A percentile compares a stretch with the other conserved stretches of the same genome.
Conservation (phyloP, 2,888 invertebrate genomes). For the Ophion obscuratus region DNA sequence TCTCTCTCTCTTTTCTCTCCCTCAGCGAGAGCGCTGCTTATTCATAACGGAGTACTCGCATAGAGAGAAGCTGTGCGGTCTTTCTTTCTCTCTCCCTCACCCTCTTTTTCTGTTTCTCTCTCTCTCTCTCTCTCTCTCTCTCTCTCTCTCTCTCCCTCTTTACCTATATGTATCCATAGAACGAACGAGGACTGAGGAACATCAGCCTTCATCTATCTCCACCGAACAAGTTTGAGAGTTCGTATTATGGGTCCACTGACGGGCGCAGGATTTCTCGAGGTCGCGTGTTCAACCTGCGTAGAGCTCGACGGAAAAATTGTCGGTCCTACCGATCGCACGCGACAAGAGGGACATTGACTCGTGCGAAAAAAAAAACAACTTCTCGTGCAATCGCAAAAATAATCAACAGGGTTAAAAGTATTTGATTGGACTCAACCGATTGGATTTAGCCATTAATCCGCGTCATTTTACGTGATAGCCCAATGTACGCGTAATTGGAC, state of each 20-base stretch:
- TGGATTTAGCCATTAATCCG: no score
- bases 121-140: no score
- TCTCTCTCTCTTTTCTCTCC: conserved; percentile 18
- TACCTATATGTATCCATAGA: neutral
- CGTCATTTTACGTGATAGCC: neutral
- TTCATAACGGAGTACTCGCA: conserved; percentile 63
- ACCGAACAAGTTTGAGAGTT: conserved; percentile 19
- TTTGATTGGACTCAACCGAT: no score
- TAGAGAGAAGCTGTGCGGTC: conserved; percentile 23
- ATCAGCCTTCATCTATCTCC: conserved; percentile 21
- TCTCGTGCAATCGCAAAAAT: no score
- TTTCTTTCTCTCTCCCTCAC: conserved; percentile 12
- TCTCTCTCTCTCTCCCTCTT: no score
- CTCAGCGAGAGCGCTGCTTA: conserved; percentile 50
- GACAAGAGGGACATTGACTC: neutral
- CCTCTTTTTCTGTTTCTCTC: no score
- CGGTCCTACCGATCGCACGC: neutral
- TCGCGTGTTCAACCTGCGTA: neutral
- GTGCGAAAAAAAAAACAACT: no score
- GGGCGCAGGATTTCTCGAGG: neutral
- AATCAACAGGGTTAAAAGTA: no score
- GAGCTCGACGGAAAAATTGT: neutral
- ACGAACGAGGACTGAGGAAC: conserved; percentile 27
- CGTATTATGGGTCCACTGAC: neutral
- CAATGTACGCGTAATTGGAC: conserved; percentile 25